phyloP scores from a whole-genome alignment of 1,140 invertebrate genomes.

The Hycleus cichorii region DNA sequence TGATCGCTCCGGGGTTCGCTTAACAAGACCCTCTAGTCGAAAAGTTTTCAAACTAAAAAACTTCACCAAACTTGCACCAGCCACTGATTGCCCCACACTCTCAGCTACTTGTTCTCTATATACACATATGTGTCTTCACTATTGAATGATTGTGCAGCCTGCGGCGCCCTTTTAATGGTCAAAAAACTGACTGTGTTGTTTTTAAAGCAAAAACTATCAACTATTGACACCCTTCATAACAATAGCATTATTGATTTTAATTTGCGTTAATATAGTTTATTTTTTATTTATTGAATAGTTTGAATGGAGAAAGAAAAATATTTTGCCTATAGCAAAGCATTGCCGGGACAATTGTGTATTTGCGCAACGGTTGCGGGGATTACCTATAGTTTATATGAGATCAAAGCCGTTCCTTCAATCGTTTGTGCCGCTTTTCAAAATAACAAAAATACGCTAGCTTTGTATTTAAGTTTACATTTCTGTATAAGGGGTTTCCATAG shows the following conservation, averaged over 20 bases:
- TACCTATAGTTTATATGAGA: slow-evolving; percentile 21
- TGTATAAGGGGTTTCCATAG: slow-evolving; percentile 20
- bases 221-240: background rate
- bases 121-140: background rate
- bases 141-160: slow-evolving; percentile 8
- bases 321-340: too few species aligned
- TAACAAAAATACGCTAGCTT: slow-evolving; percentile 18
- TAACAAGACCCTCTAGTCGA: slow-evolving; percentile 11
- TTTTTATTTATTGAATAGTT: too few species aligned
- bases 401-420: slow-evolving; percentile 19
- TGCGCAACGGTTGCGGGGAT: slow-evolving; percentile 14
- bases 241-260: background rate
- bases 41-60: slow-evolving; percentile 8
- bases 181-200: background rate
- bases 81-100: slow-evolving; percentile 10
- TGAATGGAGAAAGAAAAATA: too few species aligned
- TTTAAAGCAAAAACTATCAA: background rate
- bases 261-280: too few species aligned
- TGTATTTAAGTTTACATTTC: slow-evolving; percentile 19
- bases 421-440: slow-evolving; percentile 14
- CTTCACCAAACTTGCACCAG: slow-evolving; percentile 7
- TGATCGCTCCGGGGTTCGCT: slow-evolving; percentile 3
- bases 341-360: slow-evolving; percentile 5
- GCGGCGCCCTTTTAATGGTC: slow-evolving; percentile 9
- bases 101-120: slow-evolving; percentile 3